A percentile compares a stretch with the other conserved stretches of the same genome.
phyloP scores from a whole-genome alignment of 2,797 vertebrate species.

The Scleropages formosus region DNA sequence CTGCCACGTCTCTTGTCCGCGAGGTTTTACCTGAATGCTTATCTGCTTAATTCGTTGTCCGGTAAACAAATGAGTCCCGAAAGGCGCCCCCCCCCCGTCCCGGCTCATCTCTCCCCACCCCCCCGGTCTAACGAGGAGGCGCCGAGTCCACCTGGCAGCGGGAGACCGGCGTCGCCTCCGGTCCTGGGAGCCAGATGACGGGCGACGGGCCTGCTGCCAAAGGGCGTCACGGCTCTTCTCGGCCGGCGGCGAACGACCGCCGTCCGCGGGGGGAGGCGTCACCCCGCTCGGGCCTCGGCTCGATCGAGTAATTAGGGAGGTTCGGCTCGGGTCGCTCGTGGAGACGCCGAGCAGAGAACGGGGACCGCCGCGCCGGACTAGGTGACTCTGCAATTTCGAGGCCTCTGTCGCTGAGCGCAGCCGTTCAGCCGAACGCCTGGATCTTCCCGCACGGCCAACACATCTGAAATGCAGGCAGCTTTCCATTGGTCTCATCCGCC shows the following conservation, averaged over 20 bases:
- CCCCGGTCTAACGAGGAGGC: slow-evolving; percentile 1
- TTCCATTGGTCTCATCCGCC: not conserved
- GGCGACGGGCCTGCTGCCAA: slow-evolving; percentile 67
- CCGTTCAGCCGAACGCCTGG: too few relatives aligned
- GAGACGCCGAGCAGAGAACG: slow-evolving; percentile 22
- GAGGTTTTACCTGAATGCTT: not conserved
- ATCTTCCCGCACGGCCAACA: not conserved
- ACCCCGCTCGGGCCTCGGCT: slow-evolving; percentile 56
- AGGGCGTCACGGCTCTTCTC: slow-evolving; percentile 59
- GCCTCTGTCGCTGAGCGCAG: too few relatives aligned
- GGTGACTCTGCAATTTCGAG: not conserved
- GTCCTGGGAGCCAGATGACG: slow-evolving; percentile 63
- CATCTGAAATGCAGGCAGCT: not conserved
- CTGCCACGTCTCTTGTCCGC: not conserved
- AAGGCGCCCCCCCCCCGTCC: not conserved
- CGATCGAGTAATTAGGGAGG: slow-evolving; percentile 71
- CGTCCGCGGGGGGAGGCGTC: slow-evolving; percentile 51
- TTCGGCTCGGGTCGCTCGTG: slow-evolving; percentile 60
- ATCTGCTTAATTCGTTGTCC: not conserved
- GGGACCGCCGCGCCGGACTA: not conserved
- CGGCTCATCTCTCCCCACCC: too few relatives aligned
- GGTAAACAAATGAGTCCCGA: not conserved
- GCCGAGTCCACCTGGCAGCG: slow-evolving; percentile 49
- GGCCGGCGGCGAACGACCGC: slow-evolving; percentile 52
- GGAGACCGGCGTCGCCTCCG: slow-evolving; percentile 49